phyloP scores from a whole-genome alignment of 1,140 invertebrate genomes.

The Drosophila bocki region DNA sequence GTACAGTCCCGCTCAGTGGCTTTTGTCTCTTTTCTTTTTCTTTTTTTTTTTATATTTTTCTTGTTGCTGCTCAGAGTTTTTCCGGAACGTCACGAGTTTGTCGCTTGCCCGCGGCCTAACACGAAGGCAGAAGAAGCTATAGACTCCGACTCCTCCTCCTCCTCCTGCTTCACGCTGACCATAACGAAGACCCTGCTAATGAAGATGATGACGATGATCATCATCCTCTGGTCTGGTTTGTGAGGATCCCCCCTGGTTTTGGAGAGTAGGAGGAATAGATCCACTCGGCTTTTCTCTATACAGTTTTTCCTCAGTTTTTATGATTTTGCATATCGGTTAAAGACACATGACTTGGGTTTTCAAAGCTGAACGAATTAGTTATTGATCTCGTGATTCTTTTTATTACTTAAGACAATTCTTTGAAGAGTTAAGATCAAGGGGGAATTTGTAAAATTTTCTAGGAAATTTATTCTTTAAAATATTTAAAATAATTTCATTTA shows the following conservation, averaged over 20 bases:
- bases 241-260: slow-evolving; percentile 3
- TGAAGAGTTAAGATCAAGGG: too few relatives aligned
- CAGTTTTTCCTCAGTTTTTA: slow-evolving; percentile 9
- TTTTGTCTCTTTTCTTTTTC: slow-evolving; percentile 11
- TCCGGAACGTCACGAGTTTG: slow-evolving; percentile 53
- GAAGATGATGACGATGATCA: slow-evolving; percentile 26
- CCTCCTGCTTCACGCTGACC: background rate
- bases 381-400: background rate
- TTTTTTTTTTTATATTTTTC: slow-evolving; percentile 18
- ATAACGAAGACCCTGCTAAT: slow-evolving; percentile 23
- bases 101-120: slow-evolving; percentile 47
- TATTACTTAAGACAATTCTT: too few relatives aligned
- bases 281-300: slow-evolving; percentile 19
- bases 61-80: slow-evolving; percentile 35
- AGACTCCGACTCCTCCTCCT: slow-evolving; percentile 6
- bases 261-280: slow-evolving; percentile 6
- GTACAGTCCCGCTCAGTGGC: slow-evolving; percentile 36
- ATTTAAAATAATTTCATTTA: too few relatives aligned
- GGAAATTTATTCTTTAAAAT: too few relatives aligned
- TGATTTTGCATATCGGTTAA: background rate
- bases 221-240: slow-evolving; percentile 30
- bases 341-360: slow-evolving; percentile 7
- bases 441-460: too few relatives aligned
- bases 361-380: background rate
- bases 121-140: slow-evolving; percentile 27